A percentile compares a stretch with the other conserved stretches of the same genome.
phyloP scores from a whole-genome alignment of 2,888 invertebrate genomes.

The Spodoptera picta region DNA sequence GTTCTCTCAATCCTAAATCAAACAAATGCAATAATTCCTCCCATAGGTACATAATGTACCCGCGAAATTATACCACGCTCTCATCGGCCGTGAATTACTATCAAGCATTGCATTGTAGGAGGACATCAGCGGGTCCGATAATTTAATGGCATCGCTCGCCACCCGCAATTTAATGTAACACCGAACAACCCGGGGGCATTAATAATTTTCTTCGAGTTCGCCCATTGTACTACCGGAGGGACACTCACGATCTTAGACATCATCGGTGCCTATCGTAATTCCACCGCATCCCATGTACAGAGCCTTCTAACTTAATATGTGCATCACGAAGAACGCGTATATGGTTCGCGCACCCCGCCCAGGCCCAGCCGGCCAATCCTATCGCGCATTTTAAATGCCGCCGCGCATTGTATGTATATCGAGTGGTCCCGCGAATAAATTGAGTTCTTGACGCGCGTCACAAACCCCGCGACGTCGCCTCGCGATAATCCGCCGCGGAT shows the following conservation, averaged over 20 bases:
- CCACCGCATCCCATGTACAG: conserved; percentile 83
- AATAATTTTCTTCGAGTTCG: conserved; percentile 72
- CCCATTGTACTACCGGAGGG: conserved; percentile 75
- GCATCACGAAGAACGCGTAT: conserved; percentile 86
- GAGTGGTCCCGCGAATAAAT: conserved; percentile 80
- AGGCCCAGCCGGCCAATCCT: conserved; percentile 82
- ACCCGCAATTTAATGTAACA: conserved; percentile 78
- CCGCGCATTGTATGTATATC: conserved; percentile 87
- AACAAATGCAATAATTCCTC: conserved; percentile 37
- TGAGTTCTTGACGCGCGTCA: conserved; percentile 77
- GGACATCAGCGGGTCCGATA: conserved; percentile 70
- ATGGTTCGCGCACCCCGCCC: conserved; percentile 81
- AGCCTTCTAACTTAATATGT: conserved; percentile 86
- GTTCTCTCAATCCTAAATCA: conserved; percentile 24
- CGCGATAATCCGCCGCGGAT: conserved; percentile 61
- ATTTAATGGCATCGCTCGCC: conserved; percentile 74
- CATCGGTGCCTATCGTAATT: conserved; percentile 83
- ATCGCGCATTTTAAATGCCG: conserved; percentile 83
- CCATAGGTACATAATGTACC: conserved; percentile 50
- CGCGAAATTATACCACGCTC: conserved; percentile 52
- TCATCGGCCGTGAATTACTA: conserved; percentile 64
- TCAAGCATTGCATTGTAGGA: conserved; percentile 57
- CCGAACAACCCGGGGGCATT: conserved; percentile 71
- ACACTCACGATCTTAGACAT: conserved; percentile 79
- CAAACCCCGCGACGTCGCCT: conserved; percentile 51